These are phyloP conservation scores for Plagodis dolabraria DNA, from an alignment of 2,888 invertebrate genomes.

Conservation along the genomic window DNA sequence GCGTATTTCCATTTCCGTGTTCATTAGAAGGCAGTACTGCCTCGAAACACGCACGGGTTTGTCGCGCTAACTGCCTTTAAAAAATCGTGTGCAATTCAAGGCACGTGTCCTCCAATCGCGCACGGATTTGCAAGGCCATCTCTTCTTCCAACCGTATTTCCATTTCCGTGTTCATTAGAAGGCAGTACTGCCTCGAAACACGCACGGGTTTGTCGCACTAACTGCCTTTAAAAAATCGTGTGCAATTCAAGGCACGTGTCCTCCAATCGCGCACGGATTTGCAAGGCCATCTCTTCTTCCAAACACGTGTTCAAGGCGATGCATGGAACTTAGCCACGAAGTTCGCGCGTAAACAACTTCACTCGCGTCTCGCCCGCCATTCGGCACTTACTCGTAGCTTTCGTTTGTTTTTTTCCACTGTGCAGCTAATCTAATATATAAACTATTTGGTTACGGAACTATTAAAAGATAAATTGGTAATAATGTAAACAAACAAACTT, in stretches of 20 bases:
- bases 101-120: slow-evolving; percentile 7
- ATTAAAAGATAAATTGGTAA: slow-evolving; percentile 10
- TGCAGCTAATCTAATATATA: slow-evolving; percentile 6
- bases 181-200: too few relatives aligned
- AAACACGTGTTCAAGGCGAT: too few relatives aligned
- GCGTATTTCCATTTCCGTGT: slow-evolving; percentile 1
- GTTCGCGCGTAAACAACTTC: slow-evolving; percentile 5
- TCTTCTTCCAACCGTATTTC: neutral
- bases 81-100: slow-evolving; percentile 8
- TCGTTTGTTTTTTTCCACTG: slow-evolving; percentile 9
- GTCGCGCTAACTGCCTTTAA: slow-evolving; percentile 5
- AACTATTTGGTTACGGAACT: slow-evolving; percentile 5
- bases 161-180: too few relatives aligned
- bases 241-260: too few relatives aligned
- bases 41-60: slow-evolving; percentile 7
- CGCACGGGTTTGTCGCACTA: too few relatives aligned
- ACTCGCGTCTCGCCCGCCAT: slow-evolving; percentile 7
- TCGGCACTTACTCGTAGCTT: slow-evolving; percentile 8
- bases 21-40: slow-evolving; percentile 1
- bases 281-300: too few relatives aligned
- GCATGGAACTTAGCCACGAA: too few relatives aligned
- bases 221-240: too few relatives aligned
- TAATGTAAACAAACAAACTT: neutral
- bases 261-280: too few relatives aligned
- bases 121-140: slow-evolving; percentile 1